Conservation (phyloP, 1,140 invertebrate genomes). For the Drosophila repleta region DNA sequence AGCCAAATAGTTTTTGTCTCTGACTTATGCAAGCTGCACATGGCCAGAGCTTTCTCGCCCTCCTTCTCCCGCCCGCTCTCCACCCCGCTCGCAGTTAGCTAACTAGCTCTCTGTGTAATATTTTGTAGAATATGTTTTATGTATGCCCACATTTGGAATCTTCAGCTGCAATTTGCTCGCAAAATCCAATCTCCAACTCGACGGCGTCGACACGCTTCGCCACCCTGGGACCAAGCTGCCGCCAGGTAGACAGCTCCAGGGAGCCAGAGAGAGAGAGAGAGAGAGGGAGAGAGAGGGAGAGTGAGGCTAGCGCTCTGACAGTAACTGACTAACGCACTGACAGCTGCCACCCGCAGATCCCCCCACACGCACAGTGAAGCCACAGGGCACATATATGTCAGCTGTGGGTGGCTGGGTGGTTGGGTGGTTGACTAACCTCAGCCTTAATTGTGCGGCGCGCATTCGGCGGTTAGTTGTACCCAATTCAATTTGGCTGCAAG, state of each 20-base stretch:
- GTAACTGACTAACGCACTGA: conserved; percentile 79
- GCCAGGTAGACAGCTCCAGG: conserved; percentile 41
- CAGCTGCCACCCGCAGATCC: conserved; percentile 75
- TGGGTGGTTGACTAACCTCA: conserved; percentile 54
- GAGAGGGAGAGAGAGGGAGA: conserved; percentile 17
- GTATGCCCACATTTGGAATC: conserved; percentile 56
- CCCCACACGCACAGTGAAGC: not conserved
- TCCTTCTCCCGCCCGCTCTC: no score
- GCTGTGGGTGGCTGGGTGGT: conserved; percentile 10
- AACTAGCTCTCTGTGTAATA: conserved; percentile 67
- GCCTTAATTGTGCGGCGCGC: conserved; percentile 80
- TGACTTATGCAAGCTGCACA: conserved; percentile 27
- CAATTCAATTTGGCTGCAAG: conserved; percentile 79
- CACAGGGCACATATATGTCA: conserved; percentile 23
- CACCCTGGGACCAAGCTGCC: conserved; percentile 23
- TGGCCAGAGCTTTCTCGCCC: conserved; percentile 10
- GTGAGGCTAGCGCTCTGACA: conserved; percentile 52
- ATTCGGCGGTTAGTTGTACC: conserved; percentile 78
- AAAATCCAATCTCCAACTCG: not conserved
- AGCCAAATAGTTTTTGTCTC: conserved; percentile 10
- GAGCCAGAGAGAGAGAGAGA: not conserved
- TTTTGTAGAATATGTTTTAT: conserved; percentile 71
- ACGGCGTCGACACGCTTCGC: conserved; percentile 40
- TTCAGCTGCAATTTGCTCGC: conserved; percentile 40
- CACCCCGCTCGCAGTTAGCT: no score